Evolutionary conservation across 2,797 vertebrate genomes (phyloP), one percentile per base, ranked within the genome.

Genomic region (Chelidonichthys spinosus): DNA sequence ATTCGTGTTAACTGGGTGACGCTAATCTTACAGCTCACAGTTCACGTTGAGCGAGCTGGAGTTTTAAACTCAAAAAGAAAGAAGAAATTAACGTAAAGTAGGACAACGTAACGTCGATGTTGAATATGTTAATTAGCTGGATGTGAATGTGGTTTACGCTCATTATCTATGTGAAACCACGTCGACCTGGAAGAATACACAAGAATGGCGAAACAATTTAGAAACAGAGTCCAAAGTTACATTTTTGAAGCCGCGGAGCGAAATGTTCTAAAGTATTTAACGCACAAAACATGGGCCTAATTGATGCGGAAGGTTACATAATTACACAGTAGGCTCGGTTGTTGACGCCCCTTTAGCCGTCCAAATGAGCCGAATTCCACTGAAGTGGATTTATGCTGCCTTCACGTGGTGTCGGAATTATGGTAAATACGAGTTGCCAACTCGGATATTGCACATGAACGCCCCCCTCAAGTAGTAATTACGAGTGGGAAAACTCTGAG

Each of bases 11-110:
- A 42, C 2, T 40, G 4, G 17, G 59, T 65, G 1, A n/a, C 15
- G 11, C 1, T 7, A 3, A 53, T 0, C 4, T 1, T 32, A 40
- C 11, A 18, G 15, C 1, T 8, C 4, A 37, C 5, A 25, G 25
- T 1, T n/a, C 4, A 15, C 15, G 1, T 37, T 9, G 1, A 53
- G 1, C 7, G 6, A 43, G 2, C 4, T 4, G 43, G 6, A 35
- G 17, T 39, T 3, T 32, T 37, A 14, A 37, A 17, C 25, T 25
- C 1, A 25, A 25, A 25, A 25, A 25, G 25, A 25, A 25, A 25
- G 25, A 25, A 25, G 25, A 13, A 49, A 53, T 2, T 0, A n/a
- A 47, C 10, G 8, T 0, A 4, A 72, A 5, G 1, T 3, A 35
- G 0, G 32, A 35, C 11, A 7, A 4, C 25, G 55, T 18, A 42